These are phyloP conservation scores for Penaeus monodon DNA, from an alignment of 2,888 invertebrate genomes.

Conservation along the genomic window DNA sequence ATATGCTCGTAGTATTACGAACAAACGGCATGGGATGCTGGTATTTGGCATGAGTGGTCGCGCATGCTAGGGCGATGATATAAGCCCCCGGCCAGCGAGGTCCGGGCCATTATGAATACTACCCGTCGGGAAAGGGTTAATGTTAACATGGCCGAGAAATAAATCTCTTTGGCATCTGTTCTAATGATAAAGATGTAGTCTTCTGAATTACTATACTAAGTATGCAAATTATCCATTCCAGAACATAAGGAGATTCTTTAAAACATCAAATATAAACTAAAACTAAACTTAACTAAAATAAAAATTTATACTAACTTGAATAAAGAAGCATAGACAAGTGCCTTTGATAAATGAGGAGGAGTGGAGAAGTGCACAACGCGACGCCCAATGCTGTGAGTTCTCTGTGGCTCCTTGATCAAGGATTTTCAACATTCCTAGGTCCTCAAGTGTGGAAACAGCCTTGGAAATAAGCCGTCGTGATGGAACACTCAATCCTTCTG, in stretches of 20 bases:
- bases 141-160: not conserved
- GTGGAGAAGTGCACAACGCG: conserved; percentile 74
- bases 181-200: no score
- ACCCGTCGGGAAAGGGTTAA: no score
- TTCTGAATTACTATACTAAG: no score
- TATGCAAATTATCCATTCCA: no score
- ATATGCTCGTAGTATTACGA: no score
- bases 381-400: conserved; percentile 77
- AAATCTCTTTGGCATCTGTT: not conserved
- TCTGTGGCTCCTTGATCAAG: conserved; percentile 71
- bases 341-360: conserved; percentile 76
- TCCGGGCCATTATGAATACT: no score
- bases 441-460: conserved; percentile 76
- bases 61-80: no score
- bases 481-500: conserved; percentile 77
- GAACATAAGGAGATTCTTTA: no score
- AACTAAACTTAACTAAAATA: not conserved
- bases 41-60: no score
- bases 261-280: no score
- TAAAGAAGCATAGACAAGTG: conserved; percentile 75
- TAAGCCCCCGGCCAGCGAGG: no score
- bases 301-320: conserved; percentile 69
- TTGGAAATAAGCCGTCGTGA: conserved; percentile 68
- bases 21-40: no score
- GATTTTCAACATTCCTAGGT: conserved; percentile 73